Evolutionary conservation across 2,113 vertebrate species (phyloP), one percentile per base, ranked within the genome.

Genomic region (Rhodinocichla rosea): DNA sequence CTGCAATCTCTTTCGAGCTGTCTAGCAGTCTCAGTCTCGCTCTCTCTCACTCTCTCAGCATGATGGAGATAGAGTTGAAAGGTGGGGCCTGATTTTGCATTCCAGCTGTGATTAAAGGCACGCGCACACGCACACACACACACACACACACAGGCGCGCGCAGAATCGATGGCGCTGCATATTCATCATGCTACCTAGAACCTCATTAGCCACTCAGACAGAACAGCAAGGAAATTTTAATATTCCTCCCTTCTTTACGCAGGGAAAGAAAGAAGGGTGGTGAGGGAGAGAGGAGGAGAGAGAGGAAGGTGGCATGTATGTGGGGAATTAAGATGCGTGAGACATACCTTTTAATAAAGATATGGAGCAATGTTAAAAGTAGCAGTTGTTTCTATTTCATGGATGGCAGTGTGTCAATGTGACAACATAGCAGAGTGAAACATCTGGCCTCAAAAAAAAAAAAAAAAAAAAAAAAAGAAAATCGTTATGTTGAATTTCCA

Each of bases 1-100:
- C 98, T 98, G 98, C 97, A 98, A 98, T 98, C 98, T 98, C 98
- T 98, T 98, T 98, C 97, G 97, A 98, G 98, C 98, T 98, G 98
- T 98, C 98, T 98, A 98, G 98, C 98, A 98, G 98, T 97, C 98
- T 98, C 97, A 95, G 95, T 97, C 98, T 98, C 84, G 44, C 97
- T 98, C 98, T 96, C 98, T 97, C 97, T 97, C 97, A 97, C 97
- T 98, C 97, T 97, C 97, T 98, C 98, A 98, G 98, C 97, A 92
- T 98, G 98, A 98, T 98, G 98, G 97, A 98, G 98, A 98, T 98
- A 97, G 98, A 98, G 98, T 98, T 98, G 98, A 98, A 98, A 98
- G 98, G 98, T 98, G 98, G 98, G 98, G 97, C 96, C 95, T 95
- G 96, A 97, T 98, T 98, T 98, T 98, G 97, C 98, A 98, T 98